Evolutionary conservation across 2,113 vertebrate species (phyloP).

Genomic region (Craseonycteris thonglongyai): DNA sequence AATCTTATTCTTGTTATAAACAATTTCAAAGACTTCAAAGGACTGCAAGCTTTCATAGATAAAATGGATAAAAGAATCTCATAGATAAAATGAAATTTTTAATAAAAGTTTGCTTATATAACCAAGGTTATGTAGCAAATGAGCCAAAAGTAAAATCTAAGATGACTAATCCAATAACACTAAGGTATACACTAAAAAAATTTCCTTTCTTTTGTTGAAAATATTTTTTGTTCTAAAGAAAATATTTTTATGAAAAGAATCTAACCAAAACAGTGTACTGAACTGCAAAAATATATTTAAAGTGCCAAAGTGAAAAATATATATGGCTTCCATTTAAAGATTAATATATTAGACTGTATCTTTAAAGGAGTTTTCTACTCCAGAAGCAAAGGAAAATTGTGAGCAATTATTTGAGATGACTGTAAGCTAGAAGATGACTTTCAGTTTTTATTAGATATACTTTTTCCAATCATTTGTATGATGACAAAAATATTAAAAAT

Average conservation of each 20-base stretch:
- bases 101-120: not conserved
- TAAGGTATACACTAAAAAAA: not conserved
- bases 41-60: slow-evolving; percentile 12
- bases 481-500: not conserved
- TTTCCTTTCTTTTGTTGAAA: slow-evolving; percentile 23
- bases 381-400: not conserved
- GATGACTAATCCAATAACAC: not conserved
- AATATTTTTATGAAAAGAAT: slow-evolving; percentile 44
- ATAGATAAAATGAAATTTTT: not conserved
- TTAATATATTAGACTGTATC: not conserved
- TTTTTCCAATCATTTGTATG: not conserved
- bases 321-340: not conserved
- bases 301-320: slow-evolving; percentile 19
- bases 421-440: not conserved
- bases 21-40: slow-evolving; percentile 27
- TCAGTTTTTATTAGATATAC: not conserved
- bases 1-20: not conserved
- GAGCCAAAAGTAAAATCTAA: slow-evolving; percentile 6
- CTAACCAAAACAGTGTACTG: slow-evolving; percentile 22
- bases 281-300: slow-evolving; percentile 41
- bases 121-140: slow-evolving; percentile 5
- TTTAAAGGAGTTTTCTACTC: not conserved
- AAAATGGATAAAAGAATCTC: too few relatives aligned
- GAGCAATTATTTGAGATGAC: not conserved
- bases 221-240: slow-evolving; percentile 61